Conservation (phyloP, 2,797 vertebrate species). For the Ctenopoma multispine region DNA sequence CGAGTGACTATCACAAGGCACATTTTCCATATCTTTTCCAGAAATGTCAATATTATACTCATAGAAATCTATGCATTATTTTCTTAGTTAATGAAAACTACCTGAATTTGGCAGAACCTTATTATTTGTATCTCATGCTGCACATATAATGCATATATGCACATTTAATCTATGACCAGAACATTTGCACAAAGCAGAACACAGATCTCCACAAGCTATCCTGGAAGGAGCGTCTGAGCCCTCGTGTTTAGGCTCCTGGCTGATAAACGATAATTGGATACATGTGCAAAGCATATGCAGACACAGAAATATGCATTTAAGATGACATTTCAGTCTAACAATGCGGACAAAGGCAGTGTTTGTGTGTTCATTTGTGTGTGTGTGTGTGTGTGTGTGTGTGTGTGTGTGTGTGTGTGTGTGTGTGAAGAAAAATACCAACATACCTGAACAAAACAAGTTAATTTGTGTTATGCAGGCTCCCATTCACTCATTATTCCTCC, state of each 20-base stretch:
- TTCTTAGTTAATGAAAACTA: no score
- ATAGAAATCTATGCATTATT: no score
- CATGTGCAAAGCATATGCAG: slow-evolving; percentile 56
- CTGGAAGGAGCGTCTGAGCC: background rate
- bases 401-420: background rate
- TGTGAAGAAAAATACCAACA: slow-evolving; percentile 13
- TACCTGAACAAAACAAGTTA: slow-evolving; percentile 34
- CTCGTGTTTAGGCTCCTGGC: slow-evolving; percentile 14
- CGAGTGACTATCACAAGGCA: background rate
- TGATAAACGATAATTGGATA: slow-evolving; percentile 55
- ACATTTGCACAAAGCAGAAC: slow-evolving; percentile 12
- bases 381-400: slow-evolving; percentile 5
- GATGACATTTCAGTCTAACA: slow-evolving; percentile 48
- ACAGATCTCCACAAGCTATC: slow-evolving; percentile 28
- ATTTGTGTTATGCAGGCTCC: slow-evolving; percentile 1
- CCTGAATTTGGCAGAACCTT: no score
- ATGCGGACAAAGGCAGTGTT: slow-evolving; percentile 43
- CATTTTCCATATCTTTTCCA: background rate
- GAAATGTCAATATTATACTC: background rate
- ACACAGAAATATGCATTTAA: slow-evolving; percentile 40
- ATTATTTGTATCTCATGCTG: no score
- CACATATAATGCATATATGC: no score
- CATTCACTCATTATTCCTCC: background rate
- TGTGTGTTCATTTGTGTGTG: background rate
- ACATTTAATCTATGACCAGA: no score